Percentiles rank a stretch among this genome's conserved stretches.
These are phyloP conservation scores for Syngnathus typhle DNA, from an alignment of 2,113 vertebrate genomes.

Conservation along the genomic window DNA sequence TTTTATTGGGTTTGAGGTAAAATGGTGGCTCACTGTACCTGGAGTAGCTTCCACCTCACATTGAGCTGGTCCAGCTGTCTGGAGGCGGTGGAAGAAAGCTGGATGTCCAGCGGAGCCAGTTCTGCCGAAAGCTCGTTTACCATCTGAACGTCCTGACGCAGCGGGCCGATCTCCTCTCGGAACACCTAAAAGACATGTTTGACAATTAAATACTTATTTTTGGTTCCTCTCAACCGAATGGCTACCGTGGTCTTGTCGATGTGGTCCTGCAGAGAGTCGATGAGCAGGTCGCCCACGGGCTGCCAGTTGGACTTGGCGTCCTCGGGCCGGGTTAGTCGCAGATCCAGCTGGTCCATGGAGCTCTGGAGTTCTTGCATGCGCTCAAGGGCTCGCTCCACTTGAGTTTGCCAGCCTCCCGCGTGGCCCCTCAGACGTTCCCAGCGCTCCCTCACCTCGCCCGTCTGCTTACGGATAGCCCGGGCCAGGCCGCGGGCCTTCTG, in stretches of 20 bases:
- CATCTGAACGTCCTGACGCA: constrained; percentile 81
- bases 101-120: constrained; percentile 85
- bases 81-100: constrained; percentile 85
- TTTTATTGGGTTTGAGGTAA: no score
- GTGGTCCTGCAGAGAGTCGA: constrained; percentile 90
- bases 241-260: constrained; percentile 81
- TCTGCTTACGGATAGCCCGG: constrained; percentile 92
- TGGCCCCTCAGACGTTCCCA: constrained; percentile 85
- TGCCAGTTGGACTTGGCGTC: constrained; percentile 81
- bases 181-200: constrained; percentile 70
- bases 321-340: constrained; percentile 81
- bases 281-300: constrained; percentile 87
- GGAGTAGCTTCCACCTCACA: constrained; percentile 89
- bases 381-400: constrained; percentile 85
- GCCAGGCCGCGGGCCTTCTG: constrained; percentile 87
- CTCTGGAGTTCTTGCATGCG: constrained; percentile 88
- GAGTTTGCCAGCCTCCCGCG: constrained; percentile 82
- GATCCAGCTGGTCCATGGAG: constrained; percentile 89
- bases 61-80: constrained; percentile 92
- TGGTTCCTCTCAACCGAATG: no score
- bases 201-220: not conserved
- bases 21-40: constrained; percentile 67
- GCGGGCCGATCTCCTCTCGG: constrained; percentile 84
- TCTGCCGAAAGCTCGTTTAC: constrained; percentile 89
- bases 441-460: constrained; percentile 85